phyloP scores from a whole-genome alignment of 2,888 invertebrate genomes.

The Eubasilissa splendida region DNA sequence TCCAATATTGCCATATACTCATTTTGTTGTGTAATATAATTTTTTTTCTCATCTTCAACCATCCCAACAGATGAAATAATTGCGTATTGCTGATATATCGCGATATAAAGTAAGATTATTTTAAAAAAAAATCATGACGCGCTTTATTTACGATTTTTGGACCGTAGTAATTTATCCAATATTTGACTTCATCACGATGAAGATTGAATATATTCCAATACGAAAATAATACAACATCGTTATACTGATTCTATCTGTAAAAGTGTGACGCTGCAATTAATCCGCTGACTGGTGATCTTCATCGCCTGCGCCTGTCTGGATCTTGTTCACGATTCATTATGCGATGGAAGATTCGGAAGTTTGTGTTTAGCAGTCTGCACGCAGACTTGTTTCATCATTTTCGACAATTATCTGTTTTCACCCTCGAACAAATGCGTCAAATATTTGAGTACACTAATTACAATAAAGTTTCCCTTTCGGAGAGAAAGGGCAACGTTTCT shows the following conservation, averaged over 20 bases:
- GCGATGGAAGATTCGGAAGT: slow-evolving; percentile 32
- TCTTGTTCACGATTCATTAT: slow-evolving; percentile 36
- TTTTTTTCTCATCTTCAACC: too few relatives aligned
- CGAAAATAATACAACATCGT: neutral
- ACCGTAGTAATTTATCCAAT: too few relatives aligned
- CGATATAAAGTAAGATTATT: too few relatives aligned
- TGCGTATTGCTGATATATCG: too few relatives aligned
- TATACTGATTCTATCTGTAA: slow-evolving; percentile 10
- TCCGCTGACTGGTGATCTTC: slow-evolving; percentile 47
- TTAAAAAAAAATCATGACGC: too few relatives aligned
- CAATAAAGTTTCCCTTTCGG: slow-evolving; percentile 31
- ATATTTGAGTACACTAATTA: slow-evolving; percentile 53
- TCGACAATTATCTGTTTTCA: slow-evolving; percentile 49
- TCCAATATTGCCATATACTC: too few relatives aligned
- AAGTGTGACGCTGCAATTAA: slow-evolving; percentile 16
- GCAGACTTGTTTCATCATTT: slow-evolving; percentile 23
- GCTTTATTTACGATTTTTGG: too few relatives aligned
- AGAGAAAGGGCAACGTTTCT: slow-evolving; percentile 42
- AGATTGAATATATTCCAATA: too few relatives aligned
- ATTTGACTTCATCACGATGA: too few relatives aligned
- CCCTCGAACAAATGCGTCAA: slow-evolving; percentile 49
- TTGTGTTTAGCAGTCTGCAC: slow-evolving; percentile 15
- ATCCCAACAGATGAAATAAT: too few relatives aligned
- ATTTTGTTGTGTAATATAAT: too few relatives aligned
- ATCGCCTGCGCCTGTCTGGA: slow-evolving; percentile 39